Base-by-base conservation (phyloP, 2,888 invertebrate species). In the Melolontha melolontha region DNA sequence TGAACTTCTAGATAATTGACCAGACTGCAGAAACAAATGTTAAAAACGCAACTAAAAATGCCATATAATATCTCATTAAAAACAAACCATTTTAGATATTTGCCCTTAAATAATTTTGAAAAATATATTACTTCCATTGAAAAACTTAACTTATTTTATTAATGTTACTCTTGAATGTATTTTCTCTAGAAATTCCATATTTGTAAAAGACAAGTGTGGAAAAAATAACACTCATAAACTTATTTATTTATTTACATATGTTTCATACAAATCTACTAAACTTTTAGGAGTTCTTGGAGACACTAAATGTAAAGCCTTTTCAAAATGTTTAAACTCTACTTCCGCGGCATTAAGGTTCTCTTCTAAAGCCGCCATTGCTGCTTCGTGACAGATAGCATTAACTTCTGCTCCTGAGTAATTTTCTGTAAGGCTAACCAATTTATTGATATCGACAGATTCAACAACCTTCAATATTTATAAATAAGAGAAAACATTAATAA, bases 391-490 rank as follows among this genome's bases (percentile, higher is more conserved):
- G 1, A 98, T 86, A 0, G 96, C 95, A 74, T 91, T 88, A 42
- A 95, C 87, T 85, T 99, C 98, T 0, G 98, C 98, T 0, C 98
- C 98, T 0, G 98, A 97, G 83, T 94, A 98, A 0, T 92, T 91
- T 29, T 90, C 88, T 0, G 96, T 96, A 54, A 80, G 81, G 0
- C 84, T 78, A 0, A 94, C 93, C 50, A 98, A 83, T 64, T 84
- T 84, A 5, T 90, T 86, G 0, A 93, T 75, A 72, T 88, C 83
- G 0, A 95, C 89, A 79, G 93, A 89, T 1, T 29, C 29, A 14
- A 85, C 78, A 40, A 78, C 77, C 81, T 81, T 59, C 27, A 69
- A 67, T 76, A 75, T 69, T 55, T 22, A 27, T 40, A 50, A 29
- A 11, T 51, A 63, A 44, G 4, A 47, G 12, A 11, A 57, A 64